Evolutionary conservation across 2,797 vertebrate genomes (phyloP), one percentile per base, ranked within the genome.

Genomic region (Pseudochirops cupreus): DNA sequence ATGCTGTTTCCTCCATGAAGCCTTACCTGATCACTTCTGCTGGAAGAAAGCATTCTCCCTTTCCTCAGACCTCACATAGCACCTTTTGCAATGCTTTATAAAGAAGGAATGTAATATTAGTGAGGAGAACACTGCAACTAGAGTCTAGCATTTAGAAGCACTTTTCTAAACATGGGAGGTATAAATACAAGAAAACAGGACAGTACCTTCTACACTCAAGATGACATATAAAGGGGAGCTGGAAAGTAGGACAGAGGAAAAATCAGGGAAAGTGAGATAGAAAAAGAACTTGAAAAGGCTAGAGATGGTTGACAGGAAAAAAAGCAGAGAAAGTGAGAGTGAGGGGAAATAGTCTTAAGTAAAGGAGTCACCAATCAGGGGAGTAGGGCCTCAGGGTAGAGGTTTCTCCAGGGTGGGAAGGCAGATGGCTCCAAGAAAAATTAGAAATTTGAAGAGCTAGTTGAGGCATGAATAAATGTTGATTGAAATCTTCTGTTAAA

Each of bases 1-100:
- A 29, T 29, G 4, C 26, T 58, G 53, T 58, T 57, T 31, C 6
- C 14, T 93, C 56, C 18, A n/a, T 4, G 46, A 96, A 87, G 28
- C 53, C 91, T 94, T 7, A 54, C 50, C 39, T 5, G 59, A 39
- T 92, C 53, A 39, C 33, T 54, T 54, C 39, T n/a, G 16, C 31
- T 53, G 29, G 50, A 92, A 33, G 46, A 16, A 53, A 92, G 2
- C 26, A 28, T 52, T 50, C 46, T 62, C 91, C 52, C 50, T 54
- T 18, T 9, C 0, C 29, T 26, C 9, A 4, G 14, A 24, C 29
- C 46, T 16, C 13, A 10, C 10, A 1, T 5, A 50, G 55, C 2
- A 67, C 39, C n/a, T 74, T 74, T 74, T 21, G n/a, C 6, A 74
- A 39, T 39, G 67, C 16, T 74, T n/a, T 39, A 39, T 74, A n/a